A percentile compares a stretch with the other conserved stretches of the same genome.
These are phyloP conservation scores for Glaucopsyche alexis DNA, from an alignment of 2,888 invertebrate genomes.

Conservation along the genomic window DNA sequence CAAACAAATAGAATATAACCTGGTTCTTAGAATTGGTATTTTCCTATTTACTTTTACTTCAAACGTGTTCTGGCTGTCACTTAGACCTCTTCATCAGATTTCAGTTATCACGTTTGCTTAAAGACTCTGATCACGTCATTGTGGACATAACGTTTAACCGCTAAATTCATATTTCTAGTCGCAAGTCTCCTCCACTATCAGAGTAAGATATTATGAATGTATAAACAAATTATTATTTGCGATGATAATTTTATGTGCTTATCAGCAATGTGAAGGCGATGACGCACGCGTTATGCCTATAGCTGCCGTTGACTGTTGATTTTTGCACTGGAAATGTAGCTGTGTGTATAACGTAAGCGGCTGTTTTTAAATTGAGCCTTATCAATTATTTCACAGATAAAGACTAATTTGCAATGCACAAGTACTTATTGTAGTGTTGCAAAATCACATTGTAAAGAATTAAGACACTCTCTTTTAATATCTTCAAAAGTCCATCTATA, in stretches of 20 bases:
- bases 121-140: constrained; percentile 59
- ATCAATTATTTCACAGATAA: constrained; percentile 6
- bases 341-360: background rate
- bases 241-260: constrained; percentile 77
- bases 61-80: constrained; percentile 71
- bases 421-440: background rate
- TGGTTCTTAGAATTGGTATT: constrained; percentile 48
- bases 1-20: background rate
- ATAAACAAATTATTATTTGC: constrained; percentile 75
- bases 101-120: constrained; percentile 48
- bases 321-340: constrained; percentile 54
- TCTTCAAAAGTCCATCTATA: background rate
- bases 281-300: constrained; percentile 71
- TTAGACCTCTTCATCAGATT: constrained; percentile 71
- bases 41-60: constrained; percentile 70
- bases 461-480: background rate
- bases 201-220: constrained; percentile 62
- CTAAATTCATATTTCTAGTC: constrained; percentile 55
- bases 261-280: constrained; percentile 73
- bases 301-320: constrained; percentile 49
- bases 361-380: background rate
- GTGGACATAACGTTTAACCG: constrained; percentile 49
- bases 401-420: background rate
- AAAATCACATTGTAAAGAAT: background rate
- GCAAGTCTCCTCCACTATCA: constrained; percentile 59